phyloP scores from a whole-genome alignment of 2,797 vertebrate species.

The Dendrocincla tyrannina region DNA sequence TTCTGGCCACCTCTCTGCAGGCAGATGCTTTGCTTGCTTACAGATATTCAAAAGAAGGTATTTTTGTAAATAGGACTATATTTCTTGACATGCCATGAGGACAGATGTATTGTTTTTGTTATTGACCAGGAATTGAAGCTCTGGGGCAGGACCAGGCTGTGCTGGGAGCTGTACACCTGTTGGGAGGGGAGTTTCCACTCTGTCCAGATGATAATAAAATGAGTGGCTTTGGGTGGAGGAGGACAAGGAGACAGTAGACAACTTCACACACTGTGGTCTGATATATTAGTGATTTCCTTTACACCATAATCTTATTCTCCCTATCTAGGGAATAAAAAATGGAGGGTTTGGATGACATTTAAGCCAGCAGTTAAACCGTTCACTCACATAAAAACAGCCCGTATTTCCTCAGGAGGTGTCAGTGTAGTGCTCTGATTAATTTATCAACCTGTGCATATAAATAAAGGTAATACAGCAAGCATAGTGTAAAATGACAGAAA shows the following conservation, averaged over 20 bases:
- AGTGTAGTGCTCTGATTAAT: background rate
- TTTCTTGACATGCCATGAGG: background rate
- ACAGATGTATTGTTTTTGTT: background rate
- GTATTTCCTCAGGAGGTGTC: background rate
- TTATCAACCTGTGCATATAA: background rate
- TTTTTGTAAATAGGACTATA: background rate
- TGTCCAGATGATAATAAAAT: background rate
- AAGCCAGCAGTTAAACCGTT: background rate
- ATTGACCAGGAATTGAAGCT: background rate
- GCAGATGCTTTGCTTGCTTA: background rate
- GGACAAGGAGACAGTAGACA: accelerated
- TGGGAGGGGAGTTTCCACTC: background rate
- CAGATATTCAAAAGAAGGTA: background rate
- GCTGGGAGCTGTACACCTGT: background rate
- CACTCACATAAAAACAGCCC: background rate
- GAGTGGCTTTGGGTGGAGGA: background rate
- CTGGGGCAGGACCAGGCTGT: background rate
- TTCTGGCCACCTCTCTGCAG: background rate
- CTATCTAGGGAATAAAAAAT: background rate
- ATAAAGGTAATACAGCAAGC: background rate
- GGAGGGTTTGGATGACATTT: background rate
- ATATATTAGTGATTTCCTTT: background rate
- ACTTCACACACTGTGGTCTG: accelerated
- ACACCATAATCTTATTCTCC: background rate
- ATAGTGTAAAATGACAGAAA: background rate